A percentile compares a stretch with the other conserved stretches of the same genome.
phyloP scores from a whole-genome alignment of 1,140 invertebrate species.

The Drosophila ironensis region DNA sequence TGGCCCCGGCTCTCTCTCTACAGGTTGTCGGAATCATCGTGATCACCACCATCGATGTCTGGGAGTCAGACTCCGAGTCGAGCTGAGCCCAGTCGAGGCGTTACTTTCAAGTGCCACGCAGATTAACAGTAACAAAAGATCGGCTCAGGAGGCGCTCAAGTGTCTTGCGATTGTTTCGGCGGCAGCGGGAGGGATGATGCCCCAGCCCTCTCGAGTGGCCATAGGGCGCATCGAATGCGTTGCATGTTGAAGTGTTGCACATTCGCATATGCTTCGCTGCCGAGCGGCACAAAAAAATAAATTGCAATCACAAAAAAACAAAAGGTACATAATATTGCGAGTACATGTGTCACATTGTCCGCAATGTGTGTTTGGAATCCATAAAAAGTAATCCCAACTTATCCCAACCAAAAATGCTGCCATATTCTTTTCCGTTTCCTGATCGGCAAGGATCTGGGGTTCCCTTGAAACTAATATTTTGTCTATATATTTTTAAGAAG shows the following conservation, averaged over 20 bases:
- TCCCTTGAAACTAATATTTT: too few relatives aligned
- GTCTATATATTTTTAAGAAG: too few relatives aligned
- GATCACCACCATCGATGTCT: constrained; percentile 57
- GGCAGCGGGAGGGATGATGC: background rate
- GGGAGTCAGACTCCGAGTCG: constrained; percentile 44
- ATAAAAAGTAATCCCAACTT: too few relatives aligned
- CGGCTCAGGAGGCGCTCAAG: constrained; percentile 58
- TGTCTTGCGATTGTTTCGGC: constrained; percentile 26
- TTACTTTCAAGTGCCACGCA: constrained; percentile 53
- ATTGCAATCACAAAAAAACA: background rate
- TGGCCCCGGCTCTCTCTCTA: constrained; percentile 31
- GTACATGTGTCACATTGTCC: too few relatives aligned
- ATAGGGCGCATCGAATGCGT: constrained; percentile 34
- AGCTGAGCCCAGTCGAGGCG: constrained; percentile 23
- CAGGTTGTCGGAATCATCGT: constrained; percentile 56
- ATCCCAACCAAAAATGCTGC: too few relatives aligned
- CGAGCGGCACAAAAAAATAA: background rate
- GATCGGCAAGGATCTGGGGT: too few relatives aligned
- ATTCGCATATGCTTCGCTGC: constrained; percentile 18
- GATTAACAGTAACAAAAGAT: constrained; percentile 59
- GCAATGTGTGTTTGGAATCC: background rate
- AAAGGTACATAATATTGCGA: background rate
- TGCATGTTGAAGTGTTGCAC: constrained; percentile 10
- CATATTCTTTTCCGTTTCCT: too few relatives aligned
- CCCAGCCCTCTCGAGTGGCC: constrained; percentile 7